phyloP scores from a whole-genome alignment of 2,888 invertebrate genomes.

The Omphaloscelis lunosa region DNA sequence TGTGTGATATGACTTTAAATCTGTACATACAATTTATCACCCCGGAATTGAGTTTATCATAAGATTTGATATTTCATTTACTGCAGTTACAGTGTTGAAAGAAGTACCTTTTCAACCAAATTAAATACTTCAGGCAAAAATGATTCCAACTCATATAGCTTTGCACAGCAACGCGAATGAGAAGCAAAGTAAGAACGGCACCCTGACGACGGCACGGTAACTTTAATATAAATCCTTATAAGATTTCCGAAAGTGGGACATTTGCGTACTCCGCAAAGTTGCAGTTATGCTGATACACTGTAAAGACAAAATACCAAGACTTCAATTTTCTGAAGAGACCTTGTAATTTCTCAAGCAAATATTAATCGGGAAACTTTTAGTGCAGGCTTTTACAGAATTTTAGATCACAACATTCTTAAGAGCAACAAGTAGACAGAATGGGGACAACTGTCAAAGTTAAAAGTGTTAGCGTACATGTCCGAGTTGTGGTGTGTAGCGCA shows the following conservation, averaged over 20 bases:
- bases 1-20: not conserved
- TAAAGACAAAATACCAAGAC: not conserved
- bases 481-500: too few species aligned
- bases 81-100: not conserved
- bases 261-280: not conserved
- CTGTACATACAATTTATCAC: not conserved
- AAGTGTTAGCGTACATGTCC: not conserved
- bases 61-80: not conserved
- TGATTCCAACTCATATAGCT: constrained; percentile 10
- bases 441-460: not conserved
- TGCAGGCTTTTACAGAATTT: constrained; percentile 3
- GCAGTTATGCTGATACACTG: constrained; percentile 4
- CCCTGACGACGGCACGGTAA: not conserved
- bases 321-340: not conserved
- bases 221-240: constrained; percentile 12
- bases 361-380: constrained; percentile 15
- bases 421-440: constrained; percentile 22
- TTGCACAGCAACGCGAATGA: not conserved
- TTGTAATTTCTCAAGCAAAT: constrained; percentile 10
- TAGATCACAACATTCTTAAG: constrained; percentile 3
- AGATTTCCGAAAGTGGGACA: constrained; percentile 4
- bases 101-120: not conserved
- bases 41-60: not conserved
- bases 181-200: not conserved
- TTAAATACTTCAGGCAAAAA: constrained; percentile 1